A percentile compares a stretch with the other conserved stretches of the same genome.
Evolutionary conservation across 1,140 invertebrate species (phyloP).

Genomic region (Trachymyrmex cornetzi): DNA sequence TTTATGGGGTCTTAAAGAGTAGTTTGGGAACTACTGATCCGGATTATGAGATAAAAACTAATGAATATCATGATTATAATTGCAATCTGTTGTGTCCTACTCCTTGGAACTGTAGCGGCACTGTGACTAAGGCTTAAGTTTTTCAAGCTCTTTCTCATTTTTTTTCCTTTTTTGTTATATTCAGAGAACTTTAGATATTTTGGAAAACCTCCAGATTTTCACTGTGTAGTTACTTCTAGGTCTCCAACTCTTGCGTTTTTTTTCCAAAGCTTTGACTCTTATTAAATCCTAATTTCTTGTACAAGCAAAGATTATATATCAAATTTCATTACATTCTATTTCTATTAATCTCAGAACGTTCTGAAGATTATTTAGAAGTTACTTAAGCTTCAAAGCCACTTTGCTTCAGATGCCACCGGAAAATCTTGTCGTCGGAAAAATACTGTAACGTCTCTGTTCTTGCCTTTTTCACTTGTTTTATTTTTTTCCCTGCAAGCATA

Average conservation of each 20-base stretch:
- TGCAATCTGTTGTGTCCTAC: constrained; percentile 54
- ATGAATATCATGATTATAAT: constrained; percentile 45
- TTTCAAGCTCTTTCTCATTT: not conserved
- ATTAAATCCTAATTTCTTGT: constrained; percentile 23
- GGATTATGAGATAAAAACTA: constrained; percentile 26
- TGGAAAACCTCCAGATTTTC: not conserved
- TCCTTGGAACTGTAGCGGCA: constrained; percentile 48
- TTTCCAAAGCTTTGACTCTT: not conserved
- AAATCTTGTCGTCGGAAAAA: constrained; percentile 26
- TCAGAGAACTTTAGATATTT: not conserved
- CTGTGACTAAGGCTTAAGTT: constrained; percentile 66
- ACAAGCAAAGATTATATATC: constrained; percentile 8
- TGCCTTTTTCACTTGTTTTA: constrained; percentile 23
- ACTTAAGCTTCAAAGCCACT: constrained; percentile 10
- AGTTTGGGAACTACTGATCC: constrained; percentile 23
- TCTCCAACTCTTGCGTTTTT: not conserved
- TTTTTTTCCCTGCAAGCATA: constrained; percentile 32
- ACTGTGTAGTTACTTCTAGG: not conserved
- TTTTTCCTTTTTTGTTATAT: not conserved
- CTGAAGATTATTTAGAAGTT: constrained; percentile 26
- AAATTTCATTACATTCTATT: constrained; percentile 32
- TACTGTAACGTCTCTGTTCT: not conserved
- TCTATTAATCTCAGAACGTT: constrained; percentile 29
- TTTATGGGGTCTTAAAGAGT: not conserved
- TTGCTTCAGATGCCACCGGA: not conserved